These are phyloP conservation scores for Crotalus adamanteus DNA, from an alignment of 2,797 vertebrate genomes.

Conservation along the genomic window DNA sequence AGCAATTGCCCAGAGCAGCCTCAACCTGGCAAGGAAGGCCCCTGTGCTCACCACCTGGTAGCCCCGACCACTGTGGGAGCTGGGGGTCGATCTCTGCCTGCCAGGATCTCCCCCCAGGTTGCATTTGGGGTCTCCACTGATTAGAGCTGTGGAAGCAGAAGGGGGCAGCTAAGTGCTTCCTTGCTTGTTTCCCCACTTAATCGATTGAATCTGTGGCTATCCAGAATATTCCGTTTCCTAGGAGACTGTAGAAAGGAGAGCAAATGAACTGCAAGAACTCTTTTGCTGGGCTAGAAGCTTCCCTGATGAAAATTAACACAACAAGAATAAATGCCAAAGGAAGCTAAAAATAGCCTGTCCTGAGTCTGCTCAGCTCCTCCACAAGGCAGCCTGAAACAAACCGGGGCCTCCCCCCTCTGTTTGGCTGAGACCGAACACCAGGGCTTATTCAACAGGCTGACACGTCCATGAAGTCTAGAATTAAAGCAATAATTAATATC, in stretches of 20 bases:
- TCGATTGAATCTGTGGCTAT: conserved; percentile 46
- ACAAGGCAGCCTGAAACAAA: not conserved
- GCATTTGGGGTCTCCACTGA: not conserved
- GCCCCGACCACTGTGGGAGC: not conserved
- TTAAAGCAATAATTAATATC: not conserved
- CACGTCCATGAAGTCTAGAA: not conserved
- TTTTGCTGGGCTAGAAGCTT: conserved; percentile 41
- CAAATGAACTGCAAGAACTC: conserved; percentile 33
- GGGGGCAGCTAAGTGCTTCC: not conserved
- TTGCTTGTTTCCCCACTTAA: conserved; percentile 36
- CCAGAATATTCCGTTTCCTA: conserved; percentile 67
- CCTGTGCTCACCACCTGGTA: not conserved
- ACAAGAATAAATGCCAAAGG: conserved; percentile 65
- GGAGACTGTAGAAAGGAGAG: conserved; percentile 63
- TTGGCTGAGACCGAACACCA: not conserved
- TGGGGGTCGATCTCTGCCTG: too few relatives aligned
- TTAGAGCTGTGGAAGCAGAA: not conserved
- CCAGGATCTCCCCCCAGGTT: not conserved
- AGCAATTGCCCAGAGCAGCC: not conserved
- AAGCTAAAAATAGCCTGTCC: conserved; percentile 56
- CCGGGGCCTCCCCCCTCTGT: not conserved
- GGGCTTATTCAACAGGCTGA: not conserved
- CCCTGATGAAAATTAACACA: conserved; percentile 51
- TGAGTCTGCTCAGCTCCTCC: not conserved
- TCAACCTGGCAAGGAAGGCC: not conserved